Evolutionary conservation across 1,140 invertebrate genomes (phyloP).

Genomic region (Atopsyche davidsoni): DNA sequence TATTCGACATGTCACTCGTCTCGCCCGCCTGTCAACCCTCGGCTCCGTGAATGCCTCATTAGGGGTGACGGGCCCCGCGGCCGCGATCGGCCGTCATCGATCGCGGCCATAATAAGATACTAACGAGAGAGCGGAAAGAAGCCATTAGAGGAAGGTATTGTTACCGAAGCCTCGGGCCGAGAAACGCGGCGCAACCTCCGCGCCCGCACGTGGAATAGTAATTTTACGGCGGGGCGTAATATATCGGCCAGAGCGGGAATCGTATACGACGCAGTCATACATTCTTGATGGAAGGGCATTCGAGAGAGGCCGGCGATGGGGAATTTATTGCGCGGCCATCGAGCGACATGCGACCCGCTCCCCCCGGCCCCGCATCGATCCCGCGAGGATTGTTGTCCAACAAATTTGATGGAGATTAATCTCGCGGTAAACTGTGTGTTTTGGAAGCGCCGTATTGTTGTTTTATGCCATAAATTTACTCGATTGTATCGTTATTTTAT

Average conservation of each 20-base stretch:
- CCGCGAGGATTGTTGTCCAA: not conserved
- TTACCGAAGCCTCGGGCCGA: not conserved
- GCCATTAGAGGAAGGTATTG: constrained; percentile 16
- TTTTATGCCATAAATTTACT: no score
- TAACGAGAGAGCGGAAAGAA: constrained; percentile 20
- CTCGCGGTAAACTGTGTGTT: no score
- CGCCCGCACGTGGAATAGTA: constrained; percentile 4
- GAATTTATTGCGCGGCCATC: constrained; percentile 2
- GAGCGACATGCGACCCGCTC: constrained; percentile 1
- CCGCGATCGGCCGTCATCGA: constrained; percentile 13
- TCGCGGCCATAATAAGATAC: constrained; percentile 20
- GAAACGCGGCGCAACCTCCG: not conserved
- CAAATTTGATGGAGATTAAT: no score
- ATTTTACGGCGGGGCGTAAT: constrained; percentile 1
- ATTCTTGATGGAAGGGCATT: constrained; percentile 19
- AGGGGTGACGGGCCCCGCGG: not conserved
- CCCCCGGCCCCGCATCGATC: not conserved
- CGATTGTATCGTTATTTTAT: no score
- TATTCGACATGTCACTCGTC: no score
- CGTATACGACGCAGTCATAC: constrained; percentile 16
- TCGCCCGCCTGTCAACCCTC: no score
- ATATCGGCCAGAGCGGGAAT: not conserved
- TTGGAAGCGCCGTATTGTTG: no score
- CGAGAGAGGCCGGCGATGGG: not conserved
- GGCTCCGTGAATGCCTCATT: not conserved